Evolutionary conservation across 1,140 invertebrate species (phyloP).

Genomic region (Macrobrachium rosenbergii): DNA sequence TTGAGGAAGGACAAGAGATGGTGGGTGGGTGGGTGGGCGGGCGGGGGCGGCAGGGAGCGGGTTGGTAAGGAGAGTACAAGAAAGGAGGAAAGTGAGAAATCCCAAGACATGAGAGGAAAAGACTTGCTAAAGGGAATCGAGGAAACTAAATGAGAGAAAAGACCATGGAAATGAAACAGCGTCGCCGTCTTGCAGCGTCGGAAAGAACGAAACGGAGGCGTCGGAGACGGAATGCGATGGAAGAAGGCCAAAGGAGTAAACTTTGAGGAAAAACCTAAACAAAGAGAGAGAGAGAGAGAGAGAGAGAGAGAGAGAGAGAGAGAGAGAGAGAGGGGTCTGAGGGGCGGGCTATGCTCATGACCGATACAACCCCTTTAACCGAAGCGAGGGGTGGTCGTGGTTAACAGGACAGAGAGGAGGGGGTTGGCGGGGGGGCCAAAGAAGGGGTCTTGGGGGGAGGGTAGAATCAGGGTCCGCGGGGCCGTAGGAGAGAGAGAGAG

Average conservation of each 20-base stretch:
- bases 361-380: slow-evolving; percentile 63
- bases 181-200: neutral
- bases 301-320: slow-evolving; percentile 45
- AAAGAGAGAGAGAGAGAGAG: slow-evolving; percentile 39
- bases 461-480: slow-evolving; percentile 60
- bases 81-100: slow-evolving; percentile 4
- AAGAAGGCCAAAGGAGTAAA: neutral
- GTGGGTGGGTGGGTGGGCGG: neutral
- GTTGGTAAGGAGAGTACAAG: neutral
- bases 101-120: slow-evolving; percentile 25
- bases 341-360: slow-evolving; percentile 59
- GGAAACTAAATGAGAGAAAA: slow-evolving; percentile 30
- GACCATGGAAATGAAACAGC: slow-evolving; percentile 25
- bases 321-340: slow-evolving; percentile 20
- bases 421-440: neutral
- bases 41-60: neutral
- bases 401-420: neutral
- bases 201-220: too few relatives aligned
- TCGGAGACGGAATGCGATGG: neutral
- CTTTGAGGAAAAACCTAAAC: neutral
- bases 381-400: slow-evolving; percentile 31
- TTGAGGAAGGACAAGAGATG: neutral
- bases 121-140: slow-evolving; percentile 14
- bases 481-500: neutral
- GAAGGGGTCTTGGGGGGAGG: slow-evolving; percentile 31